phyloP scores from a whole-genome alignment of 1,140 invertebrate species.

The Aphaenogaster ashmeadi region DNA sequence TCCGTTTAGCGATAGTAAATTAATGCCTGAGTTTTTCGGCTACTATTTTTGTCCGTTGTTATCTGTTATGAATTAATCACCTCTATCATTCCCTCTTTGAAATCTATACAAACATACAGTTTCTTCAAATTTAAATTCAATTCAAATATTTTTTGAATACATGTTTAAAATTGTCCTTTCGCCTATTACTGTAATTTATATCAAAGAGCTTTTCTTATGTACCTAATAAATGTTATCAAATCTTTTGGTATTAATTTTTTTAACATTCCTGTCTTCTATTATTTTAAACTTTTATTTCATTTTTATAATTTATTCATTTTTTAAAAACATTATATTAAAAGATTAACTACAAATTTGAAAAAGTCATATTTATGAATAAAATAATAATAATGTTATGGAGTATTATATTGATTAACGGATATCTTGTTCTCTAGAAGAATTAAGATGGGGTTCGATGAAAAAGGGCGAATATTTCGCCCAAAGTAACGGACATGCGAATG shows the following conservation, averaged over 20 bases:
- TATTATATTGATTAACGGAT: slow-evolving; percentile 16
- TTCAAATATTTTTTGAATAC: not conserved
- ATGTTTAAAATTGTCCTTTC: not conserved
- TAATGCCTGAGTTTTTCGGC: not conserved
- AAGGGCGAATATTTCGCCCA: slow-evolving; percentile 39
- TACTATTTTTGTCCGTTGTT: not conserved
- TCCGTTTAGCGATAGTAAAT: slow-evolving; percentile 22
- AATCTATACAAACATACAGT: not conserved
- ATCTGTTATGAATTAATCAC: not conserved
- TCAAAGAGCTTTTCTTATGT: not conserved
- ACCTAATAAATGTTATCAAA: not conserved
- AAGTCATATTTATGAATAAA: not conserved
- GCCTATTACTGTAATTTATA: not conserved
- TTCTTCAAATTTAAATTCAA: not conserved
- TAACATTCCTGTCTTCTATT: not conserved
- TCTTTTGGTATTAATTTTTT: not conserved
- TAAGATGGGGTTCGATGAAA: slow-evolving; percentile 15
- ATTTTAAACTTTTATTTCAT: not conserved
- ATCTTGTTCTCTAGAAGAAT: not conserved
- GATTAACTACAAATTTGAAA: not conserved
- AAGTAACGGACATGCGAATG: slow-evolving; percentile 67
- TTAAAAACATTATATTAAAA: not conserved
- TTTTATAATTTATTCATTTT: not conserved
- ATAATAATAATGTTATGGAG: not conserved
- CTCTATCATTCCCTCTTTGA: not conserved